Evolutionary conservation across 2,888 invertebrate genomes (phyloP).

Genomic region (Volucella bombylans): DNA sequence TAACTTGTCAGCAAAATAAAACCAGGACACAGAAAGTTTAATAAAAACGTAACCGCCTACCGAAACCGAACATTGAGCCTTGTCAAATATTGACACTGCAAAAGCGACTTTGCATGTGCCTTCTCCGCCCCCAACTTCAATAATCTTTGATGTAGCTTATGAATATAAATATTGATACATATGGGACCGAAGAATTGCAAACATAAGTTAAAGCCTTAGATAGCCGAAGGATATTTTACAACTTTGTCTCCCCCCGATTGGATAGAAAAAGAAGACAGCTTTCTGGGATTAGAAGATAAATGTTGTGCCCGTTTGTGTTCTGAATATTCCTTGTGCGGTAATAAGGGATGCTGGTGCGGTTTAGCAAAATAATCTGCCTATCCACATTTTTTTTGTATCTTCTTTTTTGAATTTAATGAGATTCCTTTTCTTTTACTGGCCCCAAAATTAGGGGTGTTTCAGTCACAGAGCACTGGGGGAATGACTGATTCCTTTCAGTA

Average conservation of each 20-base stretch:
- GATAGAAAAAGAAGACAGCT: constrained; percentile 40
- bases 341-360: constrained; percentile 57
- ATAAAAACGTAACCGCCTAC: constrained; percentile 51
- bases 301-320: constrained; percentile 60
- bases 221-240: constrained; percentile 67
- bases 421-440: constrained; percentile 42
- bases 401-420: constrained; percentile 57
- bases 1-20: constrained; percentile 48
- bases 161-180: constrained; percentile 68
- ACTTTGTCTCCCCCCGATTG: constrained; percentile 17
- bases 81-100: constrained; percentile 60
- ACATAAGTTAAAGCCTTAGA: constrained; percentile 53
- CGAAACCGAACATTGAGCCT: constrained; percentile 23
- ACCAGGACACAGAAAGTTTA: constrained; percentile 17
- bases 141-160: constrained; percentile 57
- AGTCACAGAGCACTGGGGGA: constrained; percentile 13
- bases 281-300: constrained; percentile 68
- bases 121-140: neutral
- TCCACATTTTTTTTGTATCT: neutral
- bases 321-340: constrained; percentile 57
- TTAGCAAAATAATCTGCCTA: constrained; percentile 21
- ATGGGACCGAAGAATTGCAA: constrained; percentile 24
- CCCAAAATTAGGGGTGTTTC: constrained; percentile 6
- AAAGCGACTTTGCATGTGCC: neutral
- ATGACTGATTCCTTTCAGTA: constrained; percentile 50